phyloP scores from a whole-genome alignment of 2,797 vertebrate species.

The Sebastes melanostomus region DNA sequence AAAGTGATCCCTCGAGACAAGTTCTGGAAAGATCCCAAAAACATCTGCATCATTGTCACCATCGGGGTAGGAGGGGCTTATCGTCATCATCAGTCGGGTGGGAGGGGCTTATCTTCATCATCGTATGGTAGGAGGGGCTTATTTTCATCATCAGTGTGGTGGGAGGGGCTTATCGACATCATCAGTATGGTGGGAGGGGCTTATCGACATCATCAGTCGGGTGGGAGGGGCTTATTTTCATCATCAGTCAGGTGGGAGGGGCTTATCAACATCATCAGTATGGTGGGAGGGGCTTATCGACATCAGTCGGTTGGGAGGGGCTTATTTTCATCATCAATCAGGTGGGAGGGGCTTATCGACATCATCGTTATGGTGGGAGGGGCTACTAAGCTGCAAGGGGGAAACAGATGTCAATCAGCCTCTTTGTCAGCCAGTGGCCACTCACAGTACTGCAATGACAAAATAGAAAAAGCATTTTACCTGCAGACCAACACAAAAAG shows the following conservation, averaged over 20 bases:
- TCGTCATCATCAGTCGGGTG: neutral
- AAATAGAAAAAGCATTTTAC: neutral
- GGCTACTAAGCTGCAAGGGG: neutral
- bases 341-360: neutral
- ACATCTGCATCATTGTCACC: slow-evolving; percentile 90
- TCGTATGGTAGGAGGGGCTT: neutral
- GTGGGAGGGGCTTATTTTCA: neutral
- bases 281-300: neutral
- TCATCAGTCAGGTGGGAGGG: neutral
- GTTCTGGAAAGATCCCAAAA: slow-evolving; percentile 96
- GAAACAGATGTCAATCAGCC: no score
- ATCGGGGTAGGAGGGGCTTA: slow-evolving; percentile 77
- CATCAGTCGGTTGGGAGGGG: neutral
- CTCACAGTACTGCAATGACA: neutral
- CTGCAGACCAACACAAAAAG: neutral
- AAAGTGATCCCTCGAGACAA: slow-evolving; percentile 84
- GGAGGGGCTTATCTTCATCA: neutral
- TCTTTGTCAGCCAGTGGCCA: no score
- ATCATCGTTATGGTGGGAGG: neutral
- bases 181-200: slow-evolving; percentile 77
- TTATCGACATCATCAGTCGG: neutral
- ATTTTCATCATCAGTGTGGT: slow-evolving; percentile 84
- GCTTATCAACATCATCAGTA: neutral
- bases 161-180: slow-evolving; percentile 42
- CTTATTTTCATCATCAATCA: neutral